A percentile compares a stretch with the other conserved stretches of the same genome.
Evolutionary conservation across 2,113 vertebrate genomes (phyloP).

Genomic region (Heteronetta atricapilla): DNA sequence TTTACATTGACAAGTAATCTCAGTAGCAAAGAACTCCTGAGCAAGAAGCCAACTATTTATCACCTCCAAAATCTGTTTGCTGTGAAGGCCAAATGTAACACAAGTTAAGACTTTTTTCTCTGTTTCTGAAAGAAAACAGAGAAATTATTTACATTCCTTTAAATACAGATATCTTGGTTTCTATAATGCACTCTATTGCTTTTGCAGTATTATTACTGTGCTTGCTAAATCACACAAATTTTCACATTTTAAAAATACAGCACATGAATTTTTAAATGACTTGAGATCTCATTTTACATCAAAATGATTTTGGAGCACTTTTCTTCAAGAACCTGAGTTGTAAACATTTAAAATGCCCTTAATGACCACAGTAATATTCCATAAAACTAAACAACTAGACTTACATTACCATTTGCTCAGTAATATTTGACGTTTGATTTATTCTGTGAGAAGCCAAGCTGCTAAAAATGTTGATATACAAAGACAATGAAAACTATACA

Average conservation of each 20-base stretch:
- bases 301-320: neutral
- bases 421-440: neutral
- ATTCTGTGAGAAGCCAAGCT: neutral
- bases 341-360: neutral
- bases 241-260: too few relatives aligned
- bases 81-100: neutral
- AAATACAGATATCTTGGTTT: neutral
- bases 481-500: neutral
- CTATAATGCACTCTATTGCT: too few relatives aligned
- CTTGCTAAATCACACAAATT: neutral
- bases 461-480: neutral
- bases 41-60: neutral
- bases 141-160: neutral
- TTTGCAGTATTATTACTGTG: too few relatives aligned
- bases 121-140: neutral
- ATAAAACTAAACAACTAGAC: neutral
- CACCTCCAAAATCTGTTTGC: rapidly evolving
- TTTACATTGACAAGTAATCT: neutral
- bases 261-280: too few relatives aligned
- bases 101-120: neutral
- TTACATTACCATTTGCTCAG: neutral
- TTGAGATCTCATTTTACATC: neutral
- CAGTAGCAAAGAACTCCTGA: neutral
- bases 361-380: neutral
- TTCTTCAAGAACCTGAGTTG: neutral